Conservation (phyloP, 2,888 invertebrate genomes). For the Rhagonycha lutea region DNA sequence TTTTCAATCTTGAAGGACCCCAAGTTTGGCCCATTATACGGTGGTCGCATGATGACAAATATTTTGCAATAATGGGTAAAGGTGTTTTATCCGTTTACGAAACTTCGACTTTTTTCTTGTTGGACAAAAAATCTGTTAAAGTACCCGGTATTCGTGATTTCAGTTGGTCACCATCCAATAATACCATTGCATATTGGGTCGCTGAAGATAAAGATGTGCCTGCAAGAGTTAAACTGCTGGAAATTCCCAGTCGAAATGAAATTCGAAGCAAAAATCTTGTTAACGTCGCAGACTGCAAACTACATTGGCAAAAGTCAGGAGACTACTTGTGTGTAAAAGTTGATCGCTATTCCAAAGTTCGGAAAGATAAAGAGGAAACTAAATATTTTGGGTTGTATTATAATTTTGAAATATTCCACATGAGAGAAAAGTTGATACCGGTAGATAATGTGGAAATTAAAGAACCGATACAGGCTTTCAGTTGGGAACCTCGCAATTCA, state of each 20-base stretch:
- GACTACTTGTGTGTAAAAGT: slow-evolving; percentile 94
- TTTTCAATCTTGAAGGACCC: slow-evolving; percentile 83
- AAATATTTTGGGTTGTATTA: slow-evolving; percentile 97
- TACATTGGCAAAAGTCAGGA: slow-evolving; percentile 98
- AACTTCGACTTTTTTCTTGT: slow-evolving; percentile 91
- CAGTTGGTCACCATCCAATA: slow-evolving; percentile 97
- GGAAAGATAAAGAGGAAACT: slow-evolving; percentile 89
- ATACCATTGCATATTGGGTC: slow-evolving; percentile 96
- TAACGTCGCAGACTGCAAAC: slow-evolving; percentile 96
- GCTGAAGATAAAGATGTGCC: slow-evolving; percentile 97
- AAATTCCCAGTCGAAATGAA: slow-evolving; percentile 88
- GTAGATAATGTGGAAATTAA: slow-evolving; percentile 97
- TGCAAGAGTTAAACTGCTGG: slow-evolving; percentile 89
- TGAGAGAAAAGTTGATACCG: slow-evolving; percentile 96
- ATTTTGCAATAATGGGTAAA: slow-evolving; percentile 85
- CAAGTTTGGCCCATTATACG: slow-evolving; percentile 91
- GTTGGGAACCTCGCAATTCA: slow-evolving; percentile 96
- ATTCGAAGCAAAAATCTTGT: slow-evolving; percentile 93
- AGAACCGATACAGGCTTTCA: slow-evolving; percentile 90
- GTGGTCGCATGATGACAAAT: slow-evolving; percentile 96
- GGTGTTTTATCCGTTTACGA: slow-evolving; percentile 92
- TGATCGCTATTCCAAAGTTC: slow-evolving; percentile 67
- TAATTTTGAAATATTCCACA: slow-evolving; percentile 98
- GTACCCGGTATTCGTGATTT: slow-evolving; percentile 90
- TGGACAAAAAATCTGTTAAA: slow-evolving; percentile 94